Evolutionary conservation across 1,140 invertebrate genomes (phyloP), one percentile per base, ranked within the genome.

Genomic region (Armadillidium nasatum): DNA sequence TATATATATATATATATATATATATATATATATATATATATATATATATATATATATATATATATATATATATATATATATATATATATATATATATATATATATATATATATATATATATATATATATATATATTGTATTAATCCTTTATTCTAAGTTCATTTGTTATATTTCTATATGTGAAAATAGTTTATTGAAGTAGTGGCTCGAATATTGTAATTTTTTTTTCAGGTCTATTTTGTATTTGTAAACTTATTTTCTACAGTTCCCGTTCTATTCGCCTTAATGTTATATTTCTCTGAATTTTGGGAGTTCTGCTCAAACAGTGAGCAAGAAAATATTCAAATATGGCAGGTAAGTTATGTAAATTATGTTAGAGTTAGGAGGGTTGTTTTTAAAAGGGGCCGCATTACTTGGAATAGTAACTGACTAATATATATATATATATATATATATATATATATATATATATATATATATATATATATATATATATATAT

Each of bases 1-100:
- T n/a, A n/a, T n/a, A n/a, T n/a, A n/a, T n/a, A n/a, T n/a, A n/a
- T n/a, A n/a, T n/a, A n/a, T n/a, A n/a, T n/a, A 19, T 78, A 79
- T 76, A 22, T 76, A 45, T n/a, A n/a, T 22, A 44, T 4, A 33
- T 44, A n/a, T 75, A 19, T 21, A 33, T 43, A 21, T 33, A 11
- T 44, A 92, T 90, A 93, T 94, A 85, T 81, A 81, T 77, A 70
- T 78, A 76, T 82, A 72, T 76, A 74, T 71, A 74, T 54, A 79
- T 81, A 73, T 19, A 81, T 73, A 60, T 67, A 68, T 80, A 77
- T 66, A 75, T 33, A 6, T 33, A 33, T 33, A 33, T 33, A 6
- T 33, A 3, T 3, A 33, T 3, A 33, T 33, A 33, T 6, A 33
- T 33, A 3, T 6, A 1, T 33, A 74, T 71, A 74, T 54, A 79